These are phyloP conservation scores for Eudasyphora cyanicolor DNA, from an alignment of 2,888 invertebrate genomes.

Conservation along the genomic window DNA sequence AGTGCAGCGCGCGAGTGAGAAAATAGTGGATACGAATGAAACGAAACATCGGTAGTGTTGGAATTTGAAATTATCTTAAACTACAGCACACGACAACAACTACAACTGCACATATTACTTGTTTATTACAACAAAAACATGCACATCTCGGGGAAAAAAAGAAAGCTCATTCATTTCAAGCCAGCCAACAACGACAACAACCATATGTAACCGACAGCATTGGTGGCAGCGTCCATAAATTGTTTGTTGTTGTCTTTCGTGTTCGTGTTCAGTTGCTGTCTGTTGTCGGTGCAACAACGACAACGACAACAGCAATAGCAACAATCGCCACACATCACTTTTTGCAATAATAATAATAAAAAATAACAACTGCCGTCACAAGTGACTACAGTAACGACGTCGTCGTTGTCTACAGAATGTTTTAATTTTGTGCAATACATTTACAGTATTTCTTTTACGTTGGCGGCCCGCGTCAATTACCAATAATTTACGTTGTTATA, in stretches of 20 bases:
- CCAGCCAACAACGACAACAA: not conserved
- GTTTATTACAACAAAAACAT: constrained; percentile 31
- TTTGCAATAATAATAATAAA: not conserved
- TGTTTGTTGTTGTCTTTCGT: constrained; percentile 6
- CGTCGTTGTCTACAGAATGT: not conserved
- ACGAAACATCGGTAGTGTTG: not conserved
- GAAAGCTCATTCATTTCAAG: constrained; percentile 37
- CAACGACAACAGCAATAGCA: too few relatives aligned
- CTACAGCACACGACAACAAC: constrained; percentile 45
- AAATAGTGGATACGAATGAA: constrained; percentile 9
- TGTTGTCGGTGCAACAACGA: not conserved
- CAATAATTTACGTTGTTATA: constrained; percentile 39
- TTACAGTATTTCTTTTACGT: constrained; percentile 47
- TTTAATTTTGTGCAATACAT: too few relatives aligned
- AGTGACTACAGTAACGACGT: not conserved
- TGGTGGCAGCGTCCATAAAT: not conserved
- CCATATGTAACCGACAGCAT: not conserved
- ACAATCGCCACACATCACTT: not conserved
- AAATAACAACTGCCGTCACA: not conserved
- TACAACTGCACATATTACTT: constrained; percentile 29
- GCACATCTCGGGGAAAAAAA: constrained; percentile 34
- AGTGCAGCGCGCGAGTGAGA: constrained; percentile 9
- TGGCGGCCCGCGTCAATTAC: constrained; percentile 56
- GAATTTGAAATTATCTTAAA: constrained; percentile 35
- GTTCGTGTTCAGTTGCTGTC: constrained; percentile 3